Evolutionary conservation across 2,888 invertebrate species (phyloP).

Genomic region (Cetonia aurata): DNA sequence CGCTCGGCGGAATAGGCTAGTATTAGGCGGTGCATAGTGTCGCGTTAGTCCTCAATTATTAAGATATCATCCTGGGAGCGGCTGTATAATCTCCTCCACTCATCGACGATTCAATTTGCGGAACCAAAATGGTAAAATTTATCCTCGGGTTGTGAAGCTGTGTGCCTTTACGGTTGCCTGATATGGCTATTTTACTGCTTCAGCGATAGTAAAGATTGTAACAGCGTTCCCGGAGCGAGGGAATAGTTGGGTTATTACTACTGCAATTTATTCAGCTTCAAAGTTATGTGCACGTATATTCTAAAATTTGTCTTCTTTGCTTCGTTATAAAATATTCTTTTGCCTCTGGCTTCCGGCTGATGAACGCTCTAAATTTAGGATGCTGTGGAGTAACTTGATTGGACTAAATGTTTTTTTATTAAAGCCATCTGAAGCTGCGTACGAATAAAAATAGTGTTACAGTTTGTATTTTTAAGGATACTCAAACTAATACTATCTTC

Average conservation of each 20-base stretch:
- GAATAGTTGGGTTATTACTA: neutral
- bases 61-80: slow-evolving; percentile 21
- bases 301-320: too few relatives aligned
- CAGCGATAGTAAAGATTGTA: neutral
- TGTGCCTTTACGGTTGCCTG: slow-evolving; percentile 11
- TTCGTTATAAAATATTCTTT: too few relatives aligned
- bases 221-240: neutral
- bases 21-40: neutral
- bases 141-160: neutral
- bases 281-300: too few relatives aligned
- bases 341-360: too few relatives aligned
- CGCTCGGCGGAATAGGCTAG: neutral
- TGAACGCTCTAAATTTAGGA: too few relatives aligned
- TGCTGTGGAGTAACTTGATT: too few relatives aligned
- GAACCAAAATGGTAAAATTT: slow-evolving; percentile 20
- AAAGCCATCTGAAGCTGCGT: too few relatives aligned
- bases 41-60: neutral
- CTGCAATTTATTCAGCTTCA: too few relatives aligned
- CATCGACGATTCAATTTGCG: slow-evolving; percentile 12
- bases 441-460: too few relatives aligned
- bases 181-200: slow-evolving; percentile 3
- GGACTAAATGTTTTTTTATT: too few relatives aligned
- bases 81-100: neutral
- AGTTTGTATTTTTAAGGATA: too few relatives aligned
- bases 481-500: too few relatives aligned